Conservation (phyloP, 2,888 invertebrate genomes). For the Chloromyia formosa region DNA sequence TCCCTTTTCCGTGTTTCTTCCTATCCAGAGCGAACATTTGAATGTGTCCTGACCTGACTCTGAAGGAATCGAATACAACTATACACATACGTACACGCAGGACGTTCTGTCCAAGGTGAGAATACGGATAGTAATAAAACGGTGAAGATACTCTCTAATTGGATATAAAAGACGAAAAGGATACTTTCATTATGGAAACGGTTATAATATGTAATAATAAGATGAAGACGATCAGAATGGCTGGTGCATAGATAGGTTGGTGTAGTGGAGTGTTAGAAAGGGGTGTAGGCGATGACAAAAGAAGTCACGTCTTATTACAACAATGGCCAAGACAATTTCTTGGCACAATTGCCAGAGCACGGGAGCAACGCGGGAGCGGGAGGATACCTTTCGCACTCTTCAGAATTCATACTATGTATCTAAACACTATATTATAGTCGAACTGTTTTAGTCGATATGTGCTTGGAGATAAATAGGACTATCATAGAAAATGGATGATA, state of each 20-base stretch:
- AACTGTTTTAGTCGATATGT: background rate
- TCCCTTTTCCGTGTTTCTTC: background rate
- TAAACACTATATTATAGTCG: background rate
- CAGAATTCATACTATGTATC: background rate
- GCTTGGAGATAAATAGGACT: constrained; percentile 10
- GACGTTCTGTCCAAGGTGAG: constrained; percentile 27
- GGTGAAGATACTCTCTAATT: constrained; percentile 41
- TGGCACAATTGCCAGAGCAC: background rate
- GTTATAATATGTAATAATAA: constrained; percentile 39
- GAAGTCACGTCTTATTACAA: constrained; percentile 30
- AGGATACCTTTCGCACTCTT: constrained; percentile 16
- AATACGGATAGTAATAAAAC: constrained; percentile 31
- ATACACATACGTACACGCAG: background rate
- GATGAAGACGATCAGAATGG: constrained; percentile 22
- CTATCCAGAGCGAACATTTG: background rate
- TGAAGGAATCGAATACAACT: background rate
- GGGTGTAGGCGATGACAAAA: constrained; percentile 7
- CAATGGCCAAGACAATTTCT: constrained; percentile 30
- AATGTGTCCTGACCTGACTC: constrained; percentile 3
- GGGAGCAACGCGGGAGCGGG: background rate
- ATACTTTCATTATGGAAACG: constrained; percentile 41
- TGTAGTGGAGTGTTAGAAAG: background rate
- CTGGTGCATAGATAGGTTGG: constrained; percentile 3
- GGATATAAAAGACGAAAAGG: constrained; percentile 43
- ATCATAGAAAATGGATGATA: constrained; percentile 19